Base-by-base conservation (phyloP, 2,888 invertebrate genomes). In the Kuschelorhynchus macadamiae region DNA sequence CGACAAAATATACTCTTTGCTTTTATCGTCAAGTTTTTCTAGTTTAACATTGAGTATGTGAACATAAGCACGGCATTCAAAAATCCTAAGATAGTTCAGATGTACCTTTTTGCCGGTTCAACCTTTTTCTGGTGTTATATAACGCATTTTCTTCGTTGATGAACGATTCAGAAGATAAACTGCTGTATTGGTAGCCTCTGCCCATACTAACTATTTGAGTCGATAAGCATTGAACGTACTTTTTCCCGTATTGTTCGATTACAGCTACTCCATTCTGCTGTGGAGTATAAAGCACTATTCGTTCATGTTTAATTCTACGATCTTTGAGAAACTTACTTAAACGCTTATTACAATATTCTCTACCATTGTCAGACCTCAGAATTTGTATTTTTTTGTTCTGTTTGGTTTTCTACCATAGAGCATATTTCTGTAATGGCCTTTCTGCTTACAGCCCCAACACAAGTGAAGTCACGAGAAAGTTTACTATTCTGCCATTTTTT, bases 221-320 rank as follows among this genome's bases (percentile, higher is more conserved):
- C 61, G 18, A 25, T 17, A 9, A 67, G 12, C 53, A 67, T 62
- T 3, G 41, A 64, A 16, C 59, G 33, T 3, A 46, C 64, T 20
- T 67, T 70, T 46, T 67, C 63, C 20, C 53, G 46, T n/a, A 70
- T 53, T n/a, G 63, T 41, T 16, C 70, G 67, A 55, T 70, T 70
- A n/a, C 55, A 49, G 17, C 64, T 36, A 53, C 53, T 16, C 56
- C 63, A 59, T 67, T 67, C 39, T 67, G 67, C 41, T 67, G 33
- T 14, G 71, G 57, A 11, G 30, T 57, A 50, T 63, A 59, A 8
- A 63, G 57, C 9, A 53, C 46, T 21, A 44, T 42, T 2, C 32
- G 20, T 32, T 56, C 33, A 18, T 57, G 56, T n/a, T 57, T 64
- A 1, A 64, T 64, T 1, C 41, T 39, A 12, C 12, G 3, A 7